Evolutionary conservation across 1,140 invertebrate genomes (phyloP), one percentile per base, ranked within the genome.

Genomic region (Diabrotica undecimpunctata): DNA sequence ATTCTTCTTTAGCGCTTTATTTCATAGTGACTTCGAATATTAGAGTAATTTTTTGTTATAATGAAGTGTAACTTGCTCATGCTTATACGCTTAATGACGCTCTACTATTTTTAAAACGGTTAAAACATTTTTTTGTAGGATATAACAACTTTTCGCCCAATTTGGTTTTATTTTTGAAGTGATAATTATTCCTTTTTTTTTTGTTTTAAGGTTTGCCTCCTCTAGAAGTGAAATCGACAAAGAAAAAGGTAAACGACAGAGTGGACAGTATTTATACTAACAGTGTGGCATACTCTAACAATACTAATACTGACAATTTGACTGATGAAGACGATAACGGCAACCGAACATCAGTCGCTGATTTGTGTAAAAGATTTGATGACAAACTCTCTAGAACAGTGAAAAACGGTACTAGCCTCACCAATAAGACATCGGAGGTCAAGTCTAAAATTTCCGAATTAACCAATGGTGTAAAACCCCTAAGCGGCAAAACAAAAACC

Each of bases 311-410:
- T 51, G 59, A 58, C 64, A 25, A 60, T 64, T 54, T 81, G 77
- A 56, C 78, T 74, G 53, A 77, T 73, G 63, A 75, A 74, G 84
- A 85, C 72, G 82, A 78, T 61, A 84, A 85, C 70, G 83, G 83
- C 8, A 84, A 84, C 70, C 78, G 82, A 61, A 73, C 81, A 12
- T 81, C 83, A 11, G 83, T 85, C 14, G 82, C 81, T 2, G 83
- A 85, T 58, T 82, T 85, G 64, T 76, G 83, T 37, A 81, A 81
- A 67, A 78, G 79, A 58, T 84, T 85, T 72, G 83, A 83, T 55
- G 70, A 71, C n/a, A 72, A 79, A 75, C 7, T 78, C n/a, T 35
- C 25, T 10, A 57, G 61, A 59, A 54, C 39, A 14, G 46, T 36
- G 50, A 61, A 61, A 61, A 61, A 61, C 39, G 39, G 50, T 35